These are phyloP conservation scores for Zaprionus bogoriensis DNA, from an alignment of 2,888 invertebrate genomes.

Conservation along the genomic window DNA sequence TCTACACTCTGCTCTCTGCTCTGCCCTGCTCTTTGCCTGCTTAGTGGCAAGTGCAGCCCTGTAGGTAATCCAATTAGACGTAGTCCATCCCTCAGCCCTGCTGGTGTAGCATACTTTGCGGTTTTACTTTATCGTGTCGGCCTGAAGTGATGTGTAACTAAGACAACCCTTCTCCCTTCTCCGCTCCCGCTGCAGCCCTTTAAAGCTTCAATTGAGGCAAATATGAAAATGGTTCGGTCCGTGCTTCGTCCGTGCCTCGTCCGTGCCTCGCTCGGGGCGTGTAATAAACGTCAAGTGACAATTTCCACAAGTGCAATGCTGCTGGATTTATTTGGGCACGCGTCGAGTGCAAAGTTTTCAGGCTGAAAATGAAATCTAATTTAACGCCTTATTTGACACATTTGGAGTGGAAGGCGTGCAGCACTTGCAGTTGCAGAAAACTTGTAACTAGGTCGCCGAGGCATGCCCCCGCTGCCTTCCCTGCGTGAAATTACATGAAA, in stretches of 20 bases:
- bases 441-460: slow-evolving; percentile 52
- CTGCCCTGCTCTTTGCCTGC: slow-evolving; percentile 22
- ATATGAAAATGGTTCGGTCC: no score
- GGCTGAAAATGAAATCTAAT: slow-evolving; percentile 62
- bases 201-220: slow-evolving; percentile 19
- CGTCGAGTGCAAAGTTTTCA: background rate
- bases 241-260: no score
- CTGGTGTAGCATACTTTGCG: slow-evolving; percentile 55
- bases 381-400: slow-evolving; percentile 71
- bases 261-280: slow-evolving; percentile 26
- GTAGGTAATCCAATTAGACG: slow-evolving; percentile 69
- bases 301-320: slow-evolving; percentile 41
- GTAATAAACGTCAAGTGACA: slow-evolving; percentile 37
- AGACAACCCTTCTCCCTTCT: slow-evolving; percentile 1
- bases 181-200: background rate
- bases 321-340: background rate
- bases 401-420: slow-evolving; percentile 38
- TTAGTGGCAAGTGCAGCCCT: slow-evolving; percentile 48
- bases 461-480: slow-evolving; percentile 44
- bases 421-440: slow-evolving; percentile 5
- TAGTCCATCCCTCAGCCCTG: background rate
- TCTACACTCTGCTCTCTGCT: background rate
- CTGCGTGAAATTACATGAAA: slow-evolving; percentile 59
- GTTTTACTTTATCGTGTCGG: slow-evolving; percentile 48
- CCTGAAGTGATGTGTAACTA: slow-evolving; percentile 31